phyloP scores from a whole-genome alignment of 2,888 invertebrate genomes.

The Alcis repandata region DNA sequence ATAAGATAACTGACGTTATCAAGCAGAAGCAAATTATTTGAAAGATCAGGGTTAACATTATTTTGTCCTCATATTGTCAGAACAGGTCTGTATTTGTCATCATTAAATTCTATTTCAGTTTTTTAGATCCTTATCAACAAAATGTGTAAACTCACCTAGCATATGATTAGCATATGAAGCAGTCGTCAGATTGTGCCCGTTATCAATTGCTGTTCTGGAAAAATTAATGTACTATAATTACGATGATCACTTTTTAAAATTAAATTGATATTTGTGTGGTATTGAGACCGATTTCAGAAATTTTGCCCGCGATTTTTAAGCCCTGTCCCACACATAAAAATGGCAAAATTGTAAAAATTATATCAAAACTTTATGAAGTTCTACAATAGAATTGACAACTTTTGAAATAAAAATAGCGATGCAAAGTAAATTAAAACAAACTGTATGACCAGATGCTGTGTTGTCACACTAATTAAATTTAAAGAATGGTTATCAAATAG shows the following conservation, averaged over 20 bases:
- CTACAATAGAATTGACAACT: too few species aligned
- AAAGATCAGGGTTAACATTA: conserved; percentile 46
- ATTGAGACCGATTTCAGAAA: conserved; percentile 10
- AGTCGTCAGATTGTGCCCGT: too few species aligned
- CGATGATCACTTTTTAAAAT: not conserved
- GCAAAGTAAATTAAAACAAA: too few species aligned
- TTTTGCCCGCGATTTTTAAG: too few species aligned
- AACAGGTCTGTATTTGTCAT: conserved; percentile 75
- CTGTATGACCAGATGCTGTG: too few species aligned
- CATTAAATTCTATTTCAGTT: conserved; percentile 39
- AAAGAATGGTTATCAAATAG: too few species aligned
- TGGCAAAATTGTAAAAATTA: too few species aligned
- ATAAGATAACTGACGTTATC: not conserved
- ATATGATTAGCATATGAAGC: too few species aligned
- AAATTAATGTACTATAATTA: not conserved
- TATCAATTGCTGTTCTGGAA: not conserved
- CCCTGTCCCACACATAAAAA: too few species aligned
- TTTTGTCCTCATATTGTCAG: conserved; percentile 67
- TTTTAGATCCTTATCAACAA: not conserved
- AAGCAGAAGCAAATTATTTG: not conserved
- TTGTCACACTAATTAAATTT: too few species aligned
- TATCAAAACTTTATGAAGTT: too few species aligned
- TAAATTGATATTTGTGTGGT: not conserved
- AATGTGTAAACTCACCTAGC: not conserved
- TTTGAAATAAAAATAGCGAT: too few species aligned